These are phyloP conservation scores for Conomelus anceps DNA, from an alignment of 2,888 invertebrate genomes.

Conservation along the genomic window DNA sequence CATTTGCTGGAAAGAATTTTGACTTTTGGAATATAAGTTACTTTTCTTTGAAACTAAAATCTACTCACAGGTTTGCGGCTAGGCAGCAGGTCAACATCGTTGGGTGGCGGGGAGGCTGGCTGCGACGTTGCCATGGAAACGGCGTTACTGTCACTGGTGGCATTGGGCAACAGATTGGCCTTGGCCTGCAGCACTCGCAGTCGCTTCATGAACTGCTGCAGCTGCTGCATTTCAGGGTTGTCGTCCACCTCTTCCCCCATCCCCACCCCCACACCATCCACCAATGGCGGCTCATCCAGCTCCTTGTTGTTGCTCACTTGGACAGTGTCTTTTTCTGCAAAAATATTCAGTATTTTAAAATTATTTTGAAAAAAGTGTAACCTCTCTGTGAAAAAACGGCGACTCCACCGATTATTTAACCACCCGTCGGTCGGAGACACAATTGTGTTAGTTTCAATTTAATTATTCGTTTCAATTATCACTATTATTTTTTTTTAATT, in stretches of 20 bases:
- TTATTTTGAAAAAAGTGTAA: no score
- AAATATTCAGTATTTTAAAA: neutral
- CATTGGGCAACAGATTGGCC: slow-evolving; percentile 3
- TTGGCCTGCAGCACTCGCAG: slow-evolving; percentile 20
- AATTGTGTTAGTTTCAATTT: no score
- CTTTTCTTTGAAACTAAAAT: no score
- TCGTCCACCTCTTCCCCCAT: neutral
- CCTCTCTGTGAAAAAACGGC: no score
- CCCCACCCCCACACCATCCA: neutral
- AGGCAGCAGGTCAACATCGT: neutral
- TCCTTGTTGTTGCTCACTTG: neutral
- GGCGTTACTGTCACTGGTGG: neutral
- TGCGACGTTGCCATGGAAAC: neutral
- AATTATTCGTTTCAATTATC: no score
- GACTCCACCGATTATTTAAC: no score
- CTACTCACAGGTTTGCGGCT: neutral
- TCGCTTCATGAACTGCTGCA: slow-evolving; percentile 6
- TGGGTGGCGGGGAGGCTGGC: neutral
- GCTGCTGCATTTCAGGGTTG: neutral
- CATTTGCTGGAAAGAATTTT: no score
- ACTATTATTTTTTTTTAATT: no score
- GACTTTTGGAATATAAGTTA: no score
- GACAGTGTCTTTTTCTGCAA: neutral
- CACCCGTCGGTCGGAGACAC: no score
- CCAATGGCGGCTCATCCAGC: neutral